These are phyloP conservation scores for Pyrgilauda ruficollis DNA, from an alignment of 2,113 vertebrate species.

Conservation along the genomic window DNA sequence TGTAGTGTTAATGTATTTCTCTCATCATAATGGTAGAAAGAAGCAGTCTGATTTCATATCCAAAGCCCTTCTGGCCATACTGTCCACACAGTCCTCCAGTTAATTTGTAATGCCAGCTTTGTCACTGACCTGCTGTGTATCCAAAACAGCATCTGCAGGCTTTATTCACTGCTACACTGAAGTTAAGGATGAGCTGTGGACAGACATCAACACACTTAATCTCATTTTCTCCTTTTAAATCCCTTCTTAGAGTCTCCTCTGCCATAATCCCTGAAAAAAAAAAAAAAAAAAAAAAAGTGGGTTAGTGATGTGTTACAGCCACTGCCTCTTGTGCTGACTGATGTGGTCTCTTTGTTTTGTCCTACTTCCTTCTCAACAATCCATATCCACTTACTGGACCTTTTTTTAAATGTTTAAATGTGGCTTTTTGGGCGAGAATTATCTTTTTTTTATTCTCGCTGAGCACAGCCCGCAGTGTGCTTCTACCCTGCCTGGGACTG, in stretches of 20 bases:
- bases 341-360: background rate
- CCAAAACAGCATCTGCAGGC: background rate
- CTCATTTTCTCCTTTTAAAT: constrained; percentile 42
- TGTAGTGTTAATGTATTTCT: background rate
- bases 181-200: background rate
- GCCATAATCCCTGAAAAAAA: background rate
- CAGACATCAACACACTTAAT: constrained; percentile 32
- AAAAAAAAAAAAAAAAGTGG: background rate
- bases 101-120: background rate
- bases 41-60: background rate
- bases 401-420: background rate
- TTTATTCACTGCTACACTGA: background rate
- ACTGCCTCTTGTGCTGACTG: background rate
- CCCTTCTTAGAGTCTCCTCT: constrained; percentile 16
- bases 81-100: background rate
- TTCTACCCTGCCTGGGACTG: background rate
- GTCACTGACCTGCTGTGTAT: background rate
- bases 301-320: background rate
- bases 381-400: background rate
- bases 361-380: background rate
- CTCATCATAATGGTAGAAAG: background rate
- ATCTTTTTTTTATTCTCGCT: background rate
- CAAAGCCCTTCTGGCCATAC: background rate
- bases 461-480: background rate
- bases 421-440: background rate